Conservation (phyloP, 1,140 invertebrate genomes). For the Magallana angulata region DNA sequence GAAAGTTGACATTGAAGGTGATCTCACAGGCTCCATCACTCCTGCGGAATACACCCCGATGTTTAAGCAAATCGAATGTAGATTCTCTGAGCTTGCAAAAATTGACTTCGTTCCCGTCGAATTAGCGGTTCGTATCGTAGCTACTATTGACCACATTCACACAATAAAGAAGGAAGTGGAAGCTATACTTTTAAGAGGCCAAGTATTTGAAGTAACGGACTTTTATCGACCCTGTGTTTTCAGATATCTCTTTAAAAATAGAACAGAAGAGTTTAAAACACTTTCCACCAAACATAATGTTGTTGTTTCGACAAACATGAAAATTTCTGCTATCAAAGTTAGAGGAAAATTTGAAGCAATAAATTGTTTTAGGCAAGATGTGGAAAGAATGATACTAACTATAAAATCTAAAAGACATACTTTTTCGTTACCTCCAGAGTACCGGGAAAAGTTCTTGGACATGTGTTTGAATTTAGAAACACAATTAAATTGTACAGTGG, state of each 20-base stretch:
- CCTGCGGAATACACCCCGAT: not conserved
- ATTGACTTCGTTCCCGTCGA: not conserved
- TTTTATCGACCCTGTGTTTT: not conserved
- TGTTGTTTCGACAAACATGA: not conserved
- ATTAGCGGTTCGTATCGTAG: not conserved
- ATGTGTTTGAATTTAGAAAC: not conserved
- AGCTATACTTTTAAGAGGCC: not conserved
- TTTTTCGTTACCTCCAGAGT: not conserved
- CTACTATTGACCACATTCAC: not conserved
- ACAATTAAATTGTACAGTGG: not conserved
- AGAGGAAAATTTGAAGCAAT: not conserved
- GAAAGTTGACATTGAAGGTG: not conserved
- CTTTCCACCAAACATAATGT: not conserved
- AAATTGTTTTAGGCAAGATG: not conserved
- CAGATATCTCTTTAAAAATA: not conserved
- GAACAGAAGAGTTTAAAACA: not conserved
- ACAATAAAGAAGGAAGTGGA: not conserved
- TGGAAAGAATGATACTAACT: not conserved
- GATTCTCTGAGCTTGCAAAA: not conserved
- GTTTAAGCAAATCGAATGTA: constrained; percentile 15
- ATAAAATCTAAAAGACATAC: not conserved
- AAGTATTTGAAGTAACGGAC: not conserved
- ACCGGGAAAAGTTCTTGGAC: not conserved
- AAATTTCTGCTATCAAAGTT: not conserved
- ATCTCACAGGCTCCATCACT: not conserved